Evolutionary conservation across 2,888 invertebrate species (phyloP), one percentile per base, ranked within the genome.

Genomic region (Ptilodon capucinus): DNA sequence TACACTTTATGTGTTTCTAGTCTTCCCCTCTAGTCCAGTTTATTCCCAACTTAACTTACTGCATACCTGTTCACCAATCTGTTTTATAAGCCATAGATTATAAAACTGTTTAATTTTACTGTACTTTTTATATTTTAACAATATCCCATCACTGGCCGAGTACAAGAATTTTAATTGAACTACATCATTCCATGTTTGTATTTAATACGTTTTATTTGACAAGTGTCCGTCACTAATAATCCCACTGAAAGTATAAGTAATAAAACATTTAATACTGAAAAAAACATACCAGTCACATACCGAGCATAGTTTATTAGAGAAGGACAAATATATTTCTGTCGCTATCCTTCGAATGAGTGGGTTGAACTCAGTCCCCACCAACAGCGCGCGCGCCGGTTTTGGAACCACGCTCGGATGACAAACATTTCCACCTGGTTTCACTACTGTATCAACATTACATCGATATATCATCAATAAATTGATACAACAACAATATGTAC

Each of bases 361-460:
- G 89, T 85, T 67, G 90, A 86, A 68, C 88, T 75, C 73, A 64
- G 64, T 74, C 84, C 79, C 86, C 84, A 72, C 85, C 80, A 80
- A 48, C 62, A 72, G 79, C 87, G 85, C 81, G 57, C 62, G 84
- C 86, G 89, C 77, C 76, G 74, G 81, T 84, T 84, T 85, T 81
- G 75, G 76, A 84, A 74, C 72, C 60, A 65, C 60, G 71, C 76
- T 82, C 74, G 84, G 85, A 86, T 86, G 86, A 86, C 89, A 83
- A 85, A 77, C 71, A 68, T 71, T 77, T 70, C 39, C 40, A 54
- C 19, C 25, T 48, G 48, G 48, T 50, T 49, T 50, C 40, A 59
- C 54, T 57, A 51, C 44, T 54, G 49, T 51, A 57, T 48, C 53
- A 59, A 59, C 46, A 59, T 50, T 44, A 41, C 48, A 9, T 48